Evolutionary conservation across 2,888 invertebrate species (phyloP), one percentile per base, ranked within the genome.

Genomic region (Drosophila pullipes): DNA sequence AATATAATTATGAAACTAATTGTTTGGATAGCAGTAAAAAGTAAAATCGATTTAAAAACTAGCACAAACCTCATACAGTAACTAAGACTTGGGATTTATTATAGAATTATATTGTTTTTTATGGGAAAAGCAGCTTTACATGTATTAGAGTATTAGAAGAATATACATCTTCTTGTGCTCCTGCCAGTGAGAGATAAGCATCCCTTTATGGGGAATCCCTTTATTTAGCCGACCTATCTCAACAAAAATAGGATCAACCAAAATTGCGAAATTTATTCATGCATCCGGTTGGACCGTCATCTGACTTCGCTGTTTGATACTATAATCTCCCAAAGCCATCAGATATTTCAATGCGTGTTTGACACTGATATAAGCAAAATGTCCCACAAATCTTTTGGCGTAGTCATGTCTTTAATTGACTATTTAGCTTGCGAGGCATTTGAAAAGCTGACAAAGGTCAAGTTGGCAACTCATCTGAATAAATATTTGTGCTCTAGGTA

Each of bases 391-490:
- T 44, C 44, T 44, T 31, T 31, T 4, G 47, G 11, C 11, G 10
- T 37, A 66, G 57, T 57, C 73, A 47, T 41, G 30, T 16, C 58
- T 35, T 55, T 65, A 61, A 62, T 71, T 52, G 78, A 63, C 64
- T 28, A 68, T 67, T 70, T 58, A 39, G 55, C 18, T 65, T 64
- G 65, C 18, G 67, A 62, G 25, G 2, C 61, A 58, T 33, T 63
- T 37, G 25, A 62, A 77, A 49, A 31, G 13, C 35, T 41, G 39
- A 13, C 63, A 78, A 81, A 86, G 83, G 83, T 86, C 83, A 76
- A 70, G 57, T 44, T 63, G 30, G 62, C 74, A 69, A 69, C 76
- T 66, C 78, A 78, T 78, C 80, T 67, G 25, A 41, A 67, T 49
- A 79, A 78, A 78, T 68, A 76, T 39, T 57, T 54, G 52, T 41